A percentile compares a stretch with the other conserved stretches of the same genome.
Conservation (phyloP, 2,113 vertebrate genomes). For the Anser brachyrhynchus region DNA sequence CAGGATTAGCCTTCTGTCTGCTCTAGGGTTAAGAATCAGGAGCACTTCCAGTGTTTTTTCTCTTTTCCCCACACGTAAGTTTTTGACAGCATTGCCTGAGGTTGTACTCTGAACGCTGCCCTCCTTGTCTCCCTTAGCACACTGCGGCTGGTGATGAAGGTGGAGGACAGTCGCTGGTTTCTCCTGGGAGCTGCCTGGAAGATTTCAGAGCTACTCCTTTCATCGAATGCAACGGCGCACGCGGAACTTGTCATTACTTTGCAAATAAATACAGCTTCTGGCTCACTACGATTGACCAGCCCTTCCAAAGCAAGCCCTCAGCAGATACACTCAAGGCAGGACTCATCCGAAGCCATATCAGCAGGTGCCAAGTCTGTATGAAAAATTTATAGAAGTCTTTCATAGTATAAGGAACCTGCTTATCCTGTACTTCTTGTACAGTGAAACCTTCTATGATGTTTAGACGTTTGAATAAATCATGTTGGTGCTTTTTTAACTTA, state of each 20-base stretch:
- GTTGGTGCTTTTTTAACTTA: constrained; percentile 93
- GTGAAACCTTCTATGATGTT: neutral
- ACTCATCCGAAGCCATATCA: constrained; percentile 92
- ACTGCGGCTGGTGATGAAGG: constrained; percentile 94
- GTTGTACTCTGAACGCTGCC: neutral
- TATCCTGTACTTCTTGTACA: neutral
- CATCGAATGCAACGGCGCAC: constrained; percentile 95
- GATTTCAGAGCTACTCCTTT: constrained; percentile 96
- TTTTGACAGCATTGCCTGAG: neutral
- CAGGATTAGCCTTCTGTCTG: neutral
- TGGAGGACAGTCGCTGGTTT: constrained; percentile 94
- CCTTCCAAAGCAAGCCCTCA: constrained; percentile 83
- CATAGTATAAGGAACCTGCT: neutral
- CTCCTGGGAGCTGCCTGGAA: constrained; percentile 95
- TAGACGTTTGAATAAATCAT: constrained; percentile 15
- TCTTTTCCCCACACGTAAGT: neutral
- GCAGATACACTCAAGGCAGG: constrained; percentile 94
- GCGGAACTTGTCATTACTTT: constrained; percentile 96
- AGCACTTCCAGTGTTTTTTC: neutral
- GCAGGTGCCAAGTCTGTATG: constrained; percentile 99
- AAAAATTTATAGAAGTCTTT: constrained; percentile 89
- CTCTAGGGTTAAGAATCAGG: neutral
- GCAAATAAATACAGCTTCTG: constrained; percentile 98
- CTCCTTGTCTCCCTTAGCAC: constrained; percentile 80
- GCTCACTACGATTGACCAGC: constrained; percentile 87